A percentile compares a stretch with the other conserved stretches of the same genome.
phyloP scores from a whole-genome alignment of 2,888 invertebrate genomes.

The Eledona agricola region DNA sequence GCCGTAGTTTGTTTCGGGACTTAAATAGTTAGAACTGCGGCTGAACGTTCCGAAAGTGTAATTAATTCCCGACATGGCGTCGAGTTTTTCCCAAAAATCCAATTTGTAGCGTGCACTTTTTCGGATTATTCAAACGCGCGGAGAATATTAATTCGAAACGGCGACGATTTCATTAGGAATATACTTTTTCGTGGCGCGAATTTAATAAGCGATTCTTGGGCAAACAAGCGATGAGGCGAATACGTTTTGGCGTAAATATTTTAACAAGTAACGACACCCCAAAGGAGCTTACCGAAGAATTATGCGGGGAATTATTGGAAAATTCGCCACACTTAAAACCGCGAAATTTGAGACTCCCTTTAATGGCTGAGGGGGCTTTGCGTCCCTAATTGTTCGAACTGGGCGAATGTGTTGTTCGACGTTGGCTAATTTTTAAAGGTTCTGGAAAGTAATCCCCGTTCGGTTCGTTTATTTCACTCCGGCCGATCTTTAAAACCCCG shows the following conservation, averaged over 20 bases:
- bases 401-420: too few species aligned
- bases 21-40: slow-evolving; percentile 48
- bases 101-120: slow-evolving; percentile 46
- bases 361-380: slow-evolving; percentile 30
- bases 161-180: slow-evolving; percentile 36
- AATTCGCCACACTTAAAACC: slow-evolving; percentile 36
- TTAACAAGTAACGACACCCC: slow-evolving; percentile 38
- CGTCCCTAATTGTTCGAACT: slow-evolving; percentile 18
- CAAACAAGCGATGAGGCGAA: slow-evolving; percentile 24
- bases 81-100: slow-evolving; percentile 43
- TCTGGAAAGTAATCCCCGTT: slow-evolving; percentile 25
- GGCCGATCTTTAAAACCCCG: slow-evolving; percentile 20
- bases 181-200: slow-evolving; percentile 23
- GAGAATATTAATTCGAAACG: slow-evolving; percentile 45
- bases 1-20: slow-evolving; percentile 48
- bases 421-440: slow-evolving; percentile 24
- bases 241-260: slow-evolving; percentile 39
- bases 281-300: slow-evolving; percentile 41
- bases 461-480: slow-evolving; percentile 29
- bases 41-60: slow-evolving; percentile 47
- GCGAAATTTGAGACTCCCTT: slow-evolving; percentile 32
- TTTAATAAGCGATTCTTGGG: slow-evolving; percentile 7
- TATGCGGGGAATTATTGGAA: slow-evolving; percentile 39
- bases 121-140: slow-evolving; percentile 41
- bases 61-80: slow-evolving; percentile 47